A percentile compares a stretch with the other conserved stretches of the same genome.
phyloP scores from a whole-genome alignment of 2,797 vertebrate genomes.

The Eidolon dupreanum region DNA sequence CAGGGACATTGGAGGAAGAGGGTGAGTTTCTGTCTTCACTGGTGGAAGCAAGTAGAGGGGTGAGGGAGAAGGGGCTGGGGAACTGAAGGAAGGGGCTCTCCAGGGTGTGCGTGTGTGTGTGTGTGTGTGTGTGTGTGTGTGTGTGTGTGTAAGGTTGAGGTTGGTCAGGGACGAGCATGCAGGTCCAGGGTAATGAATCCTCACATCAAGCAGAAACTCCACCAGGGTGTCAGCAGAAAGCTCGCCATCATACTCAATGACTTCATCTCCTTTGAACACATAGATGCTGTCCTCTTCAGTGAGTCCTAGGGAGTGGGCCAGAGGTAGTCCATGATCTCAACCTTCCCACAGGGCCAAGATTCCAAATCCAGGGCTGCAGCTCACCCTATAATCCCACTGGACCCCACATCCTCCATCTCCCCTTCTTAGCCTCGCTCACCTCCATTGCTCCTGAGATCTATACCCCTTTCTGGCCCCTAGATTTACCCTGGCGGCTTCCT shows the following conservation, averaged over 20 bases:
- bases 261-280: slow-evolving; percentile 93
- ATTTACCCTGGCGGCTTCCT: background rate
- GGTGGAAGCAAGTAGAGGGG: background rate
- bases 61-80: background rate
- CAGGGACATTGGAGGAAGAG: background rate
- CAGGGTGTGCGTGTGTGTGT: background rate
- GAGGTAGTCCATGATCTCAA: background rate
- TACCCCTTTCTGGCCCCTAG: background rate
- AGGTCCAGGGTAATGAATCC: slow-evolving; percentile 58
- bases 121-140: background rate
- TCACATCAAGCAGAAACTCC: slow-evolving; percentile 95
- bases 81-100: background rate
- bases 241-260: slow-evolving; percentile 95
- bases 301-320: slow-evolving; percentile 85
- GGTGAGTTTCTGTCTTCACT: background rate
- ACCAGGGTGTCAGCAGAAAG: slow-evolving; percentile 93
- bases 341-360: background rate
- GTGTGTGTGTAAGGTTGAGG: background rate
- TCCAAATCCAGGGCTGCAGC: background rate
- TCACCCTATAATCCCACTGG: background rate
- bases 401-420: background rate
- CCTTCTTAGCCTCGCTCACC: background rate
- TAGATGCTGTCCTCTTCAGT: slow-evolving; percentile 94
- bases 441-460: background rate
- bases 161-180: background rate